phyloP scores from a whole-genome alignment of 64 coral and sea anemone species.

The Montipora cactus region DNA sequence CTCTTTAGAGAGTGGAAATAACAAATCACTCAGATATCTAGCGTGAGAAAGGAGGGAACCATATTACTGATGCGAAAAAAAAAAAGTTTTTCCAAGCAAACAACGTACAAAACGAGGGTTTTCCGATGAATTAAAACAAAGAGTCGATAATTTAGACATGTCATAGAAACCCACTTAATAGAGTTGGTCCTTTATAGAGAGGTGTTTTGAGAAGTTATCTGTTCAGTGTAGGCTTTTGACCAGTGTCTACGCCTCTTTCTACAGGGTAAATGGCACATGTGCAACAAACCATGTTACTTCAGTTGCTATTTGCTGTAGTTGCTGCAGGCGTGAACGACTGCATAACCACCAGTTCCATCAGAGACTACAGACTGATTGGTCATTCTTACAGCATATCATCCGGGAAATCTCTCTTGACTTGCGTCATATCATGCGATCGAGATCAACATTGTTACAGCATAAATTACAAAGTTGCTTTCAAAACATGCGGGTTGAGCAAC shows the following conservation, averaged over 20 bases:
- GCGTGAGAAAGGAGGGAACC: too few species aligned
- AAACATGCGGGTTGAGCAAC: constrained; percentile 42
- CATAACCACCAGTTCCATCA: constrained; percentile 66
- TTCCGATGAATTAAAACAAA: too few species aligned
- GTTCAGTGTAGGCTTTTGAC: too few species aligned
- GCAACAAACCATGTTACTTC: not conserved
- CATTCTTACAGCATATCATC: constrained; percentile 56
- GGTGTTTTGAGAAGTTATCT: too few species aligned
- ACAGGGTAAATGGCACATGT: not conserved
- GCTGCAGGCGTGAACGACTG: constrained; percentile 28
- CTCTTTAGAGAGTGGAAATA: too few species aligned
- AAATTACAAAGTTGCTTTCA: constrained; percentile 38
- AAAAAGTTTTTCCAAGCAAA: too few species aligned
- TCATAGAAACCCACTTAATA: too few species aligned
- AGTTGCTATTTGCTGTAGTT: not conserved
- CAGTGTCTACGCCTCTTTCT: not conserved
- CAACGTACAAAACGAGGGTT: too few species aligned
- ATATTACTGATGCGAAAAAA: too few species aligned
- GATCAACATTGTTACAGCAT: constrained; percentile 65
- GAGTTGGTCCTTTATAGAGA: too few species aligned
- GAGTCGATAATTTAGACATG: too few species aligned
- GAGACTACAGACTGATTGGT: constrained; percentile 52
- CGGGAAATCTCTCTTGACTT: constrained; percentile 57
- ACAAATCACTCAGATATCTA: too few species aligned
- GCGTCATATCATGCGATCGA: constrained; percentile 53